Evolutionary conservation across 2,113 vertebrate genomes (phyloP), one percentile per base, ranked within the genome.

Genomic region (Murina feae): DNA sequence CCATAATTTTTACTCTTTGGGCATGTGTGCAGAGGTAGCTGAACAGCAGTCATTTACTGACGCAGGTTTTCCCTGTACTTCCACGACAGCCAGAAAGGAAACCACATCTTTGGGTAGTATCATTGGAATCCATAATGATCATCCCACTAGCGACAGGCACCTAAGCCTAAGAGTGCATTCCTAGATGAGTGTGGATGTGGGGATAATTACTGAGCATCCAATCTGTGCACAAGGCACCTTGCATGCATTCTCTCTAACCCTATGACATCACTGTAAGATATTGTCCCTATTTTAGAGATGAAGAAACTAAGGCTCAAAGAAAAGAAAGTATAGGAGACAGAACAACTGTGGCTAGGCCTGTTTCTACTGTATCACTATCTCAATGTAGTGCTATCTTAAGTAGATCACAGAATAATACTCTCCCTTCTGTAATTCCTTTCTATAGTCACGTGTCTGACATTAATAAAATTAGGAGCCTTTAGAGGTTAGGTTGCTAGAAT

Each of bases 401-500:
- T 30, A 42, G n/a, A 74, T 60, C 68, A 86, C 49, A 55, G 20
- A 71, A 71, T 9, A 35, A 60, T 32, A 55, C 6, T 82, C 60
- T 94, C 25, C 42, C 42, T 88, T 39, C 23, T 68, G 23, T 42
- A 66, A 20, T 35, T 44, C 14, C 55, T 95, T 65, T 92, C 76
- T 58, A n/a, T 85, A 76, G 20, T n/a, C 23, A 47, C 11, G 9
- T 37, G 87, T 80, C 51, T 63, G 55, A 44, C 17, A 93, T 72
- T 93, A 53, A 72, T 80, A 79, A 75, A 71, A 82, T 81, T 76
- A 66, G 30, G 81, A 85, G 4, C 32, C 72, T 53, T 74, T 84
- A 87, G 72, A 84, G 32, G 90, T 93, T 86, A 71, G n/a, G 47
- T 84, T 87, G 81, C 25, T 86, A 76, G 17, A 93, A 84, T 79